Conservation (phyloP, 2,113 vertebrate genomes). For the Pterophyllum scalare region DNA sequence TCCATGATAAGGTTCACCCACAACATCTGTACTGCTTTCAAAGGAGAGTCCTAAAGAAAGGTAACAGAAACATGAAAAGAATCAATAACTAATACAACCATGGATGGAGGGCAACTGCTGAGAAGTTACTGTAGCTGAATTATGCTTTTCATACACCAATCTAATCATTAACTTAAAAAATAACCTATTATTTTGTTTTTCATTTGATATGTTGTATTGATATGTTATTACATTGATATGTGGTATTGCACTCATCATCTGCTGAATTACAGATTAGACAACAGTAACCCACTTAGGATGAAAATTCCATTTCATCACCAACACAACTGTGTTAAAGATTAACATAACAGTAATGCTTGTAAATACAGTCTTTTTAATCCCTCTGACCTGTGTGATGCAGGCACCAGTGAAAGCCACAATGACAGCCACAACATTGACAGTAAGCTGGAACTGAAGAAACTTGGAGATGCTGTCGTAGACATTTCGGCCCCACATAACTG, state of each 20-base stretch:
- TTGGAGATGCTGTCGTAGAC: constrained; percentile 99
- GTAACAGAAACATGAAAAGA: background rate
- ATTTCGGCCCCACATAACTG: constrained; percentile 98
- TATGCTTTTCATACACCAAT: no score
- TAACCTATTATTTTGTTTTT: background rate
- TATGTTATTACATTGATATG: no score
- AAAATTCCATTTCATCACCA: background rate
- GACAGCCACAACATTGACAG: constrained; percentile 95
- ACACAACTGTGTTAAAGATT: background rate
- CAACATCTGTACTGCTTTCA: constrained; percentile 97
- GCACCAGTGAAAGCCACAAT: constrained; percentile 97
- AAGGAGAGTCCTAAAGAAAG: constrained; percentile 88
- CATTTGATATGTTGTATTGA: background rate
- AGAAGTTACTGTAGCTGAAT: no score
- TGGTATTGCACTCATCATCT: no score
- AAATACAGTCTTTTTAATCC: background rate
- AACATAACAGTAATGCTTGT: background rate
- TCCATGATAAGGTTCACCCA: constrained; percentile 99
- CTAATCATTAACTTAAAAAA: no score
- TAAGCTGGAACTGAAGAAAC: constrained; percentile 98
- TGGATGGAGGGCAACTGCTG: background rate
- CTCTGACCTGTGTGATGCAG: constrained; percentile 93
- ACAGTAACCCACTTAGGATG: background rate
- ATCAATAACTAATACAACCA: background rate
- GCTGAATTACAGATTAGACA: no score